Evolutionary conservation across 2,113 vertebrate species (phyloP).

Genomic region (Spea bombifrons): DNA sequence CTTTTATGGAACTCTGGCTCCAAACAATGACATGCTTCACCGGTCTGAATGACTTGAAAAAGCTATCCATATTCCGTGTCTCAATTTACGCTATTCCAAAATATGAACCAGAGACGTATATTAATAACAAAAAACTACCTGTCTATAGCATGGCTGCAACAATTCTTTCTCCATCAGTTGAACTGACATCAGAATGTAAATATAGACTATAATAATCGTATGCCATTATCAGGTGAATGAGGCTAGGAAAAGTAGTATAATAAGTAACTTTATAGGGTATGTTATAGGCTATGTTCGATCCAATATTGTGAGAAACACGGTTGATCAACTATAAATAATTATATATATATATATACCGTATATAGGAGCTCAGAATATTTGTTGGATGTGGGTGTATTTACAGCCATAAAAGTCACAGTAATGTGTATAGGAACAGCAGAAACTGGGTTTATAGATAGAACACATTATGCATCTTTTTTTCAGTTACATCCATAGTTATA

Average conservation of each 20-base stretch:
- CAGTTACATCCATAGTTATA: no score
- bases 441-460: no score
- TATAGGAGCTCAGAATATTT: no score
- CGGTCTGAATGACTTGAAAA: constrained; percentile 74
- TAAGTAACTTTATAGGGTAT: neutral
- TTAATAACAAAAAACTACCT: constrained; percentile 73
- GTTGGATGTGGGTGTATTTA: no score
- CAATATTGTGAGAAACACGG: no score
- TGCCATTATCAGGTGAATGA: constrained; percentile 29
- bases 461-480: no score
- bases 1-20: constrained; percentile 65
- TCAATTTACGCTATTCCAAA: constrained; percentile 74
- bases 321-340: no score
- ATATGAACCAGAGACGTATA: constrained; percentile 73
- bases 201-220: constrained; percentile 55
- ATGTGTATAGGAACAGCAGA: no score
- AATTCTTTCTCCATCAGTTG: constrained; percentile 66
- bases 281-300: no score
- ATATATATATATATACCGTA: no score
- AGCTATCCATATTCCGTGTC: constrained; percentile 77
- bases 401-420: no score
- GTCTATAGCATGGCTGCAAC: constrained; percentile 65
- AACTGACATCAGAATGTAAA: constrained; percentile 64
- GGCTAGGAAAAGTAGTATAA: neutral
- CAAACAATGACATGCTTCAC: constrained; percentile 80